phyloP scores from a whole-genome alignment of 1,140 invertebrate species.

The Lepidotrigona ventralis region DNA sequence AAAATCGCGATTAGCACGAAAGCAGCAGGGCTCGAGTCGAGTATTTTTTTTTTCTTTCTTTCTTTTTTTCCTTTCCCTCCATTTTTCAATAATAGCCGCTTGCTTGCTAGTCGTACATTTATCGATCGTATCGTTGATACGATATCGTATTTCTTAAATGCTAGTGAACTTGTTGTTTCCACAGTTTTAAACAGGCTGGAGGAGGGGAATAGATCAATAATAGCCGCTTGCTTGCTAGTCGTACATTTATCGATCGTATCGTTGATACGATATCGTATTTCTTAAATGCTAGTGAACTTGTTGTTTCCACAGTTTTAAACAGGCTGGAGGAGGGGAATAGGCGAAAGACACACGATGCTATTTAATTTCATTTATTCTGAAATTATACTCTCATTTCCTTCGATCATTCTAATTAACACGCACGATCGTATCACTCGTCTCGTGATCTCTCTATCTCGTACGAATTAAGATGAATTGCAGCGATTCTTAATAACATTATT shows the following conservation, averaged over 20 bases:
- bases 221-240: no score
- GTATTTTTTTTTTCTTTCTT: no score
- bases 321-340: not conserved
- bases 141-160: not conserved
- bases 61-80: not conserved
- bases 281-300: not conserved
- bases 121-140: not conserved
- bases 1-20: not conserved
- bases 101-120: not conserved
- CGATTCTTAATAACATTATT: not conserved
- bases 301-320: not conserved
- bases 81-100: not conserved
- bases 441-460: not conserved
- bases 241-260: not conserved
- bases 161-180: not conserved
- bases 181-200: not conserved
- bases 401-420: not conserved
- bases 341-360: not conserved
- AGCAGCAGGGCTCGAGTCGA: not conserved
- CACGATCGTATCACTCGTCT: not conserved
- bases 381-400: not conserved
- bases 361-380: not conserved
- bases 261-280: no score
- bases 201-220: not conserved
- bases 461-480: not conserved